Evolutionary conservation across 2,888 invertebrate species (phyloP).

Genomic region (Amphipoea oculea): DNA sequence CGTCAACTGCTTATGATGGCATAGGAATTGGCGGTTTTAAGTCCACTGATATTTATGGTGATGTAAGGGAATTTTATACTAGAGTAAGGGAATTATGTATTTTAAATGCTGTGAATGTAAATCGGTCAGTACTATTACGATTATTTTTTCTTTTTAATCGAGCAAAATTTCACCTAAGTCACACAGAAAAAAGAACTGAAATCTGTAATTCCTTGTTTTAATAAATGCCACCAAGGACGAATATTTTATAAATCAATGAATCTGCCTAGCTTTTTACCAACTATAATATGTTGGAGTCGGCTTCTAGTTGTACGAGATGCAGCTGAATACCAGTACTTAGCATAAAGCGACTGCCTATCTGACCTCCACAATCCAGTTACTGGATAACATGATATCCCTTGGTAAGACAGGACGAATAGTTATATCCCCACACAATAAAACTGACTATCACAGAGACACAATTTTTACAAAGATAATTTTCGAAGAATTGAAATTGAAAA

Average conservation of each 20-base stretch:
- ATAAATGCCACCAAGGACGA: not conserved
- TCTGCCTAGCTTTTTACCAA: no score
- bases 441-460: not conserved
- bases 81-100: conserved; percentile 52
- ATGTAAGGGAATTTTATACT: conserved; percentile 70
- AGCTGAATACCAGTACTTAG: not conserved
- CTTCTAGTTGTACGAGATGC: not conserved
- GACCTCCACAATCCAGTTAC: not conserved
- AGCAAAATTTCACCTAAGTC: not conserved
- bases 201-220: not conserved
- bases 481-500: conserved; percentile 53
- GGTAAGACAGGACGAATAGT: not conserved
- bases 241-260: not conserved
- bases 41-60: conserved; percentile 79
- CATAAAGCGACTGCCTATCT: not conserved
- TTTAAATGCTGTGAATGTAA: conserved; percentile 18
- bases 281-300: not conserved
- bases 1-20: conserved; percentile 87
- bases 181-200: not conserved
- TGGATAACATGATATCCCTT: not conserved
- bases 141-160: not conserved
- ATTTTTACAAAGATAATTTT: conserved; percentile 11
- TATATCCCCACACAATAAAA: not conserved
- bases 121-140: not conserved
- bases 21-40: conserved; percentile 85